Evolutionary conservation across 2,888 invertebrate genomes (phyloP).

Genomic region (Volucella zonaria): DNA sequence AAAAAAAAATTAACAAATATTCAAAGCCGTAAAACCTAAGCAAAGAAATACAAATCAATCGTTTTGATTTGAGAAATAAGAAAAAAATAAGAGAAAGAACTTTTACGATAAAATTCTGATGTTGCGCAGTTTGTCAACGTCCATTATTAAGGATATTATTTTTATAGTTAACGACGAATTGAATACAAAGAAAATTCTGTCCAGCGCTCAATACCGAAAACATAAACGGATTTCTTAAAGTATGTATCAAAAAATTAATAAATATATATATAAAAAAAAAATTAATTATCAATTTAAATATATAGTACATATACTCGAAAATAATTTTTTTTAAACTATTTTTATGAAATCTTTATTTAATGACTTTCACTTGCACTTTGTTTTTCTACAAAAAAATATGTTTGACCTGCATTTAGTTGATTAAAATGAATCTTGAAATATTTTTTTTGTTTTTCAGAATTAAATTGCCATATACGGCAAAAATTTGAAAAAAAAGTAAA

Average conservation of each 20-base stretch:
- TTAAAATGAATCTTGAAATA: slow-evolving; percentile 8
- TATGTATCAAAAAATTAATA: slow-evolving; percentile 56
- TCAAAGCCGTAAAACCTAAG: slow-evolving; percentile 66
- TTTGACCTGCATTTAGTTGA: slow-evolving; percentile 51
- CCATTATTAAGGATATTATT: slow-evolving; percentile 73
- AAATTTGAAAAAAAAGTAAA: background rate
- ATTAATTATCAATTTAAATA: slow-evolving; percentile 16
- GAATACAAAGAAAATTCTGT: slow-evolving; percentile 35
- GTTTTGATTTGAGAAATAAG: slow-evolving; percentile 26
- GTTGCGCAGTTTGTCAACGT: slow-evolving; percentile 82
- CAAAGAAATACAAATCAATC: slow-evolving; percentile 12
- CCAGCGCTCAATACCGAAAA: slow-evolving; percentile 29
- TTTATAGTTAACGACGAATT: slow-evolving; percentile 59
- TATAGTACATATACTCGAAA: background rate
- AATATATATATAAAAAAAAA: slow-evolving; percentile 17
- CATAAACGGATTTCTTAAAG: slow-evolving; percentile 56
- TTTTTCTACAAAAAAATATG: slow-evolving; percentile 31
- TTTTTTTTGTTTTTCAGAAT: background rate
- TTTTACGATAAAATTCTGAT: slow-evolving; percentile 80
- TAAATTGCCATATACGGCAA: slow-evolving; percentile 11
- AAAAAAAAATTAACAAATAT: slow-evolving; percentile 36
- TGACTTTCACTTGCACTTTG: slow-evolving; percentile 56
- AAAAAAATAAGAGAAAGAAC: slow-evolving; percentile 37
- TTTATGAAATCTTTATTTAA: slow-evolving; percentile 29
- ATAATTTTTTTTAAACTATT: slow-evolving; percentile 17